Evolutionary conservation across 2,888 invertebrate species (phyloP).

Genomic region (Acanthoscelides obtectus): DNA sequence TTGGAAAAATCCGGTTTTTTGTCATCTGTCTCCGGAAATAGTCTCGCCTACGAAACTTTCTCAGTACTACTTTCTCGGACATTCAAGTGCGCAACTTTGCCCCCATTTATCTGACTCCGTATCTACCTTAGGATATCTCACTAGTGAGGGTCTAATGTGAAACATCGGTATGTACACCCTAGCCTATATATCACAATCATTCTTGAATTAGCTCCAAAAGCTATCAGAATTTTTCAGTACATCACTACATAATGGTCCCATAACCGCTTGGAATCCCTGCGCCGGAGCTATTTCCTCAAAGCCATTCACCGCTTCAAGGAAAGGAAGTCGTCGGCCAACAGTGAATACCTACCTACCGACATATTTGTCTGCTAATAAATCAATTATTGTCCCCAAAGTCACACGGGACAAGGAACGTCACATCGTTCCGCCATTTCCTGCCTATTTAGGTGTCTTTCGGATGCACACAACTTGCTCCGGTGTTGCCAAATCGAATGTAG

Average conservation of each 20-base stretch:
- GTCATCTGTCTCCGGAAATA: no score
- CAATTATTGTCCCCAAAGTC: conserved; percentile 23
- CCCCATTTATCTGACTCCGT: no score
- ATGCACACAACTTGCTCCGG: conserved; percentile 11
- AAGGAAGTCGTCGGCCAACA: conserved; percentile 16
- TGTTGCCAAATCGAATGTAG: conserved; percentile 1
- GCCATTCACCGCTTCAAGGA: conserved; percentile 1
- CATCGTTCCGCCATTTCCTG: conserved; percentile 19
- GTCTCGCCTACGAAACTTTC: no score
- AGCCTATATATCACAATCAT: no score
- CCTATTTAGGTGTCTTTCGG: conserved; percentile 22
- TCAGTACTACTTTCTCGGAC: no score
- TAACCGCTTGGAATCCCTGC: not conserved
- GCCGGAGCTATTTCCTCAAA: not conserved
- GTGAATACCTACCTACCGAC: conserved; percentile 15
- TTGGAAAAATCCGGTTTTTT: no score
- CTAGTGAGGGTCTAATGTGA: no score
- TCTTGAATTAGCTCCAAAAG: no score
- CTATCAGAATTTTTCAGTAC: no score
- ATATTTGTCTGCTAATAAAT: conserved; percentile 25
- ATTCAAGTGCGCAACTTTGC: no score
- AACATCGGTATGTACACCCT: no score
- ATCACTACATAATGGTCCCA: not conserved
- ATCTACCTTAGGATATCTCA: no score
- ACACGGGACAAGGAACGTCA: conserved; percentile 16